Evolutionary conservation across 2,888 invertebrate species (phyloP).

Genomic region (Thereva nobilitata): DNA sequence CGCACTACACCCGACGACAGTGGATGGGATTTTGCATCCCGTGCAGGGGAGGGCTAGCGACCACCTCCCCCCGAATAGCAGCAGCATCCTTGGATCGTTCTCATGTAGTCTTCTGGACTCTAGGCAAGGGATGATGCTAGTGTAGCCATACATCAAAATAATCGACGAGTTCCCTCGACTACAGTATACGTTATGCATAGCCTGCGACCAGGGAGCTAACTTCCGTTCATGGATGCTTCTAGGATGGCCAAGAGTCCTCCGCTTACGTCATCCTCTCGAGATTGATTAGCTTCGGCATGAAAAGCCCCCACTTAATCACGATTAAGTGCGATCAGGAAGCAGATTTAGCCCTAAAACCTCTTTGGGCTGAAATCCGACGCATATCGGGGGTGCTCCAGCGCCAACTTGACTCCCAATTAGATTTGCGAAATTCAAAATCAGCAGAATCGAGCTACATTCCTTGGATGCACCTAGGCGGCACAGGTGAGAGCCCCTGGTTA

Average conservation of each 20-base stretch:
- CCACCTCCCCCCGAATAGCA: background rate
- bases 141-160: slow-evolving; percentile 27
- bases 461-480: too few relatives aligned
- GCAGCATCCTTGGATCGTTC: slow-evolving; percentile 8
- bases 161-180: slow-evolving; percentile 29
- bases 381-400: background rate
- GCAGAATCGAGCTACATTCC: too few relatives aligned
- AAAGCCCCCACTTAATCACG: slow-evolving; percentile 35
- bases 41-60: slow-evolving; percentile 1
- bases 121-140: background rate
- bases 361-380: background rate
- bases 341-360: slow-evolving; percentile 6
- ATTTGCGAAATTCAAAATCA: too few relatives aligned
- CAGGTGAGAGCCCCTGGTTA: too few relatives aligned
- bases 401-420: too few relatives aligned
- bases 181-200: slow-evolving; percentile 25
- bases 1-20: too few relatives aligned
- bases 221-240: slow-evolving; percentile 9
- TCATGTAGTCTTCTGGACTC: background rate
- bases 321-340: slow-evolving; percentile 24
- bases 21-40: too few relatives aligned
- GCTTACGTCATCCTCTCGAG: slow-evolving; percentile 24
- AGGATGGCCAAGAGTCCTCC: slow-evolving; percentile 14
- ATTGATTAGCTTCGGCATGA: slow-evolving; percentile 32
- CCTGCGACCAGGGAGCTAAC: slow-evolving; percentile 10